These are phyloP conservation scores for Chloroceryle inda DNA, from an alignment of 2,797 vertebrate genomes.

Conservation along the genomic window DNA sequence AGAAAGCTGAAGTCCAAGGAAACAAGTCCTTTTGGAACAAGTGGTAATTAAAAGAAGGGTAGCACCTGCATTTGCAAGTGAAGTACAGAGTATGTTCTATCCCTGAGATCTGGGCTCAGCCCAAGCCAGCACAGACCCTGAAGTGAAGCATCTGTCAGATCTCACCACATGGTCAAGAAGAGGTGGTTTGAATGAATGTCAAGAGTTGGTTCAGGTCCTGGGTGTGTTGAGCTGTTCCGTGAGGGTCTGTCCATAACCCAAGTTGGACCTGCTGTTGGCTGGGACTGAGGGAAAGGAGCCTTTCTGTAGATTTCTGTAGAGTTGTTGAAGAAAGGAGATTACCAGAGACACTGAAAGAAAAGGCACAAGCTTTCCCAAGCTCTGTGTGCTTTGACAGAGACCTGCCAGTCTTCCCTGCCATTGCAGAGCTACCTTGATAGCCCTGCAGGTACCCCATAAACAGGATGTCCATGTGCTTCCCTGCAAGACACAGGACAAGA, in stretches of 20 bases:
- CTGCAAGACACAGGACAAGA: background rate
- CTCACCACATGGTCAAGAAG: background rate
- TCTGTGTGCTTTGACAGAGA: background rate
- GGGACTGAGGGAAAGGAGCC: background rate
- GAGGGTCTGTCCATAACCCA: background rate
- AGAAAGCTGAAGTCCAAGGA: background rate
- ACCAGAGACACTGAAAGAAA: background rate
- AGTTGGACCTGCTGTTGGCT: background rate
- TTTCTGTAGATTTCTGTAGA: background rate
- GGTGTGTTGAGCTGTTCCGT: background rate
- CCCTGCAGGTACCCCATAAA: background rate
- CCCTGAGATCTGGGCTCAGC: background rate
- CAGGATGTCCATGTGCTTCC: rapidly evolving
- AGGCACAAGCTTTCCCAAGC: rapidly evolving
- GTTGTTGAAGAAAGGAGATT: background rate
- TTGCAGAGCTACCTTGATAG: background rate
- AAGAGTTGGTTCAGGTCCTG: background rate
- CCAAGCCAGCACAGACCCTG: background rate
- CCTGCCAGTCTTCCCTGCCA: background rate
- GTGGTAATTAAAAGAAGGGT: background rate
- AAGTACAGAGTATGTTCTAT: background rate
- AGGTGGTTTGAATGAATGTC: background rate
- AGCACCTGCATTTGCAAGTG: background rate
- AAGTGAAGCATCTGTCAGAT: background rate
- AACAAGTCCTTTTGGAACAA: background rate